Evolutionary conservation across 2,888 invertebrate species (phyloP), one percentile per base, ranked within the genome.

Genomic region (Drosophila mayaguana): DNA sequence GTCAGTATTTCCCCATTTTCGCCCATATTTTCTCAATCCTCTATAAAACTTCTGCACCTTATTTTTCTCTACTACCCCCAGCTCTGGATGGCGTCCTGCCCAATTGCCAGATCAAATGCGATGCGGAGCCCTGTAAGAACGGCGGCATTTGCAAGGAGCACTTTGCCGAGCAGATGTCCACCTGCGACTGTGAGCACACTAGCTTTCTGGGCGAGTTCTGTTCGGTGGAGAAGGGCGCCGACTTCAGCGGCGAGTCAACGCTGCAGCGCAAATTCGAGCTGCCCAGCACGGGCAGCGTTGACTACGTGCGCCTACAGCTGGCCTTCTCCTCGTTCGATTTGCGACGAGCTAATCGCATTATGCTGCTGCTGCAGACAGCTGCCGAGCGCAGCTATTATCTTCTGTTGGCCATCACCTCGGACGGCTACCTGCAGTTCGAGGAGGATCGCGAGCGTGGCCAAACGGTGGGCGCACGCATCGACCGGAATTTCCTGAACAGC

Each of bases 181-280:
- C 96, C 12, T 98, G 98, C 90, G 96, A 97, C 79, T 98, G 98
- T 82, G 97, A 97, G 83, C 95, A 96, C 72, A 98, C 98, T 0
- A 98, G 97, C 65, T 98, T 97, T 91, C 96, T 97, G 80, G 98
- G 98, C 16, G 97, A 97, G 83, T 95, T 96, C 85, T 98, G 98
- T 89, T 96, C 96, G 79, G 97, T 97, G 93, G 97, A 98, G 91
- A 97, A 97, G 91, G 98, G 97, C 0, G 97, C 97, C 0, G 97
- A 97, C 88, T 98, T 98, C 81, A 96, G 96, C 80, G 97, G 97
- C 0, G 97, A 97, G 90, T 97, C 97, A 20, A 96, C 96, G 71
- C 92, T 98, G 43, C 96, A 96, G 89, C 94, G 97, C 54, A 96
- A 96, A 86, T 97, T 97, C 91, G 94, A 95, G 7, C 92, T 96